Base-by-base conservation (phyloP, 2,888 invertebrate species). In the Eumerus sabulonum region DNA sequence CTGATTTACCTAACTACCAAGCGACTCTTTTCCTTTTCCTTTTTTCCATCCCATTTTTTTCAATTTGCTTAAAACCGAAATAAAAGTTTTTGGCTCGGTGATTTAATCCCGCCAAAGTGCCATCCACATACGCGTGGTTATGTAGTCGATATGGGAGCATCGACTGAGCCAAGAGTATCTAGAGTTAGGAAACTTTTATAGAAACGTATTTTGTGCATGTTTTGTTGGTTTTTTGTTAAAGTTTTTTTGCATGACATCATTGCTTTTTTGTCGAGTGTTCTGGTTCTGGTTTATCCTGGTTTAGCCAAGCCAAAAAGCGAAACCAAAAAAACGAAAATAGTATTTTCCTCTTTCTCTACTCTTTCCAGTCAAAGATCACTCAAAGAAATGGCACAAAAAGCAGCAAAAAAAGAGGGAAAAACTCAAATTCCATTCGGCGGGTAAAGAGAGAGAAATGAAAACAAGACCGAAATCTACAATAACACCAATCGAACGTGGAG, bases 341-440 rank as follows among this genome's bases (percentile, higher is more conserved):
- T 27, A 27, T 27, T 7, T 7, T 27, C 27, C 36, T 70, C 36
- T 36, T 17, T 60, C 16, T 74, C 36, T 57, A 17, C 38, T 57
- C 51, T 16, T 63, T 60, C 51, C 68, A 79, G 79, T 45, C 50
- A 79, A 70, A 74, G 79, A 79, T 64, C 74, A 64, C 53, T 74
- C 64, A 59, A 79, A 70, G 57, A 74, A 68, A 74, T 79, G 68
- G 68, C 38, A 36, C 13, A 79, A 79, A 19, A 74, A 60, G 36
- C 74, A 73, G 57, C 2, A 68, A 13, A 79, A 79, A 60, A 79
- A 79, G 54, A 79, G 50, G 64, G 74, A 79, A 35, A 79, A 79
- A 70, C 38, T 42, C 27, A 27, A 27, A 27, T 27, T 27, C 27
- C 27, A 27, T 27, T 36, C 59, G 48, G 9, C 64, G 40, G 9